Base-by-base conservation (phyloP, 2,797 vertebrate species). In the Varecia variegata region DNA sequence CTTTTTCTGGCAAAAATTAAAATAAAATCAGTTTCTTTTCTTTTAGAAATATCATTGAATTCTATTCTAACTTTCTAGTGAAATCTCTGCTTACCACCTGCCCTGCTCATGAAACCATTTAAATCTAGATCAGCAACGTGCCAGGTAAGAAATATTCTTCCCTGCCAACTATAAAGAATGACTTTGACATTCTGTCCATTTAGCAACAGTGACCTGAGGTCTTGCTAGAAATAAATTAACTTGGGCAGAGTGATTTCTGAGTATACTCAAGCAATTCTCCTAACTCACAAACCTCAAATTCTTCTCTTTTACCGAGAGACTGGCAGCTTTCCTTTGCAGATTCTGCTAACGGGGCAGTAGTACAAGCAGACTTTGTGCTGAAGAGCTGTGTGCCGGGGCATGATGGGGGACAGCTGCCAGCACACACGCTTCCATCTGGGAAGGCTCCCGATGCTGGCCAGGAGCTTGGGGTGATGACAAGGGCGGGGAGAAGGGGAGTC, bases 211-310 rank as follows among this genome's bases (percentile, higher is more conserved):
- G 84, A 80, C 56, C 21, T 71, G 67, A 92, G 71, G 54, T 80
- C 80, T 83, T 83, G 47, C 73, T 94, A 92, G 68, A 91, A 88
- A 76, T 43, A 92, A 60, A 90, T 9, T 38, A 67, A 65, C 52
- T 43, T 62, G 15, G 54, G 71, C 73, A 68, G 25, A 23, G 89
- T 35, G 60, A 73, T 56, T 96, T 74, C 40, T 65, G 60, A 80
- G 27, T 18, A 25, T 7, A 73, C 4, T 27, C 35, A 67, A 84
- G 76, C 21, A 60, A 77, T 32, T 23, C 38, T 70, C 13, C 30
- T 32, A 43, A 40, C 5, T 47, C 81, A 67, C 77, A 68, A 60
- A 76, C 40, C 65, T 82, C 30, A 71, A 88, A 14, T 88, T 92
- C 54, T 82, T 82, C 56, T 58, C 35, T 80, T 60, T 58, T 7